Evolutionary conservation across 2,888 invertebrate species (phyloP), one percentile per base, ranked within the genome.

Genomic region (Epirrita christyi): DNA sequence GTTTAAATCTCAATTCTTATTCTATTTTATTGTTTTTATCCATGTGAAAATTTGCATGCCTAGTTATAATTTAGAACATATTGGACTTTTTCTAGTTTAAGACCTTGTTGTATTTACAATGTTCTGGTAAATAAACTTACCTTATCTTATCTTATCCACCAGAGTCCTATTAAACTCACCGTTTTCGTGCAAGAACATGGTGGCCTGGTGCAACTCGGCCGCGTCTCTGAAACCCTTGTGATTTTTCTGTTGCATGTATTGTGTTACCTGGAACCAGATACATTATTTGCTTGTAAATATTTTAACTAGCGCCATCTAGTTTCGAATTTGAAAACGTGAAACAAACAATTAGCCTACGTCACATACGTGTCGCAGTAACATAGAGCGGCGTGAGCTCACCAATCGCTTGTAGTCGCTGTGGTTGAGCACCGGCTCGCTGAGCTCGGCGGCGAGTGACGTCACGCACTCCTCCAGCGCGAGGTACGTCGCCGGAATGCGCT

Each of bases 111-210:
- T 4, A n/a, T n/a, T n/a, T n/a, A n/a, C n/a, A n/a, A n/a, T n/a
- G n/a, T n/a, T n/a, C n/a, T n/a, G n/a, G n/a, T n/a, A n/a, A n/a
- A n/a, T n/a, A n/a, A n/a, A n/a, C n/a, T n/a, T n/a, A n/a, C n/a
- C n/a, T n/a, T n/a, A n/a, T n/a, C n/a, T n/a, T n/a, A n/a, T n/a
- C n/a, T n/a, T n/a, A n/a, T n/a, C n/a, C n/a, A n/a, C n/a, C n/a
- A n/a, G n/a, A n/a, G 21, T 4, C 3, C 11, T 6, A 10, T 1
- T 14, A 7, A 14, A 8, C 66, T 72, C 72, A 94, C 98, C 99
- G 83, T 99, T 99, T 76, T 99, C 99, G 79, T 99, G 99, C 0
- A 99, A 93, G 86, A 99, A 99, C 80, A 98, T 94, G 0, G 99
- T 98, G 0, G 99, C 99, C 80, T 99, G 98, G 73, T 97, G 97